A percentile compares a stretch with the other conserved stretches of the same genome.
Evolutionary conservation across 2,797 vertebrate genomes (phyloP).

Genomic region (Dromococcyx pavoninus): DNA sequence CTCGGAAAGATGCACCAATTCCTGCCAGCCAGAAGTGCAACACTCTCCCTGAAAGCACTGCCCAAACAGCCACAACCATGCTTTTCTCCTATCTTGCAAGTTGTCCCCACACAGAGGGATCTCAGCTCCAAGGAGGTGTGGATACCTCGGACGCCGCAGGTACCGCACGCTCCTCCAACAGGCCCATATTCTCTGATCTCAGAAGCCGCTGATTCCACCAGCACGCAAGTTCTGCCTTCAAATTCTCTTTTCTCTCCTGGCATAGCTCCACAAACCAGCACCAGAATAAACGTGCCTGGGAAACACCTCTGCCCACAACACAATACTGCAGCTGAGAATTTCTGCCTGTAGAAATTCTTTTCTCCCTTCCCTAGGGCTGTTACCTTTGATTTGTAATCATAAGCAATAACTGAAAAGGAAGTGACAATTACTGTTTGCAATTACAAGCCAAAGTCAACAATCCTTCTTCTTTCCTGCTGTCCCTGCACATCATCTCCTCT

Average conservation of each 20-base stretch:
- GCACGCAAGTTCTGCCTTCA: background rate
- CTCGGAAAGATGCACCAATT: background rate
- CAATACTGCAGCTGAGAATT: background rate
- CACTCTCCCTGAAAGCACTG: background rate
- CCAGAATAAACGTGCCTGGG: background rate
- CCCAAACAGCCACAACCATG: background rate
- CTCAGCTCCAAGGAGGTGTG: background rate
- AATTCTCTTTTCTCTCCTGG: background rate
- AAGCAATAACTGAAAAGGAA: constrained; percentile 1
- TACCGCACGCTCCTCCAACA: background rate
- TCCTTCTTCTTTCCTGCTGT: background rate
- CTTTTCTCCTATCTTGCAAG: background rate
- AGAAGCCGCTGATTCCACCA: background rate
- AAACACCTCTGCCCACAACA: background rate
- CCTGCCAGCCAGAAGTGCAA: background rate
- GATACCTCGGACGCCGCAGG: background rate
- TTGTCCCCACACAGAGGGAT: background rate
- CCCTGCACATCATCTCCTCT: background rate
- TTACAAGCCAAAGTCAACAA: constrained; percentile 27
- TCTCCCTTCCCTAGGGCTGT: background rate
- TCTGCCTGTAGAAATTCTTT: background rate
- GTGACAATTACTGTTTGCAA: background rate
- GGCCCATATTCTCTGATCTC: background rate
- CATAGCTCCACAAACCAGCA: background rate
- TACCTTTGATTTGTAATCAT: background rate